These are phyloP conservation scores for Eupsittula cactorum DNA, from an alignment of 2,113 vertebrate species.

Conservation along the genomic window DNA sequence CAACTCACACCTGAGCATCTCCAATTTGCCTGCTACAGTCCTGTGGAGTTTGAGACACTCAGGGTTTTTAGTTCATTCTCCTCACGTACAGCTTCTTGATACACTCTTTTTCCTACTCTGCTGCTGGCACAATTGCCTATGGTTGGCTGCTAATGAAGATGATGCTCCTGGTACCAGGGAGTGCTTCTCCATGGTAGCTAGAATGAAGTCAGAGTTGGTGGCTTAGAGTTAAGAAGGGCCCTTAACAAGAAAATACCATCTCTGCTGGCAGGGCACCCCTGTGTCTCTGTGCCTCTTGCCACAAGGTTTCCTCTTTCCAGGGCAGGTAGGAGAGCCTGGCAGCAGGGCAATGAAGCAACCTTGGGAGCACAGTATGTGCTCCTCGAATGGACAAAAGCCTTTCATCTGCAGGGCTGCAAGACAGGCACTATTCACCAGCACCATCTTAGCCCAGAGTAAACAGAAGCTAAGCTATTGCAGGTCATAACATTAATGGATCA, in stretches of 20 bases:
- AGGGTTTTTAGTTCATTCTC: fast-evolving
- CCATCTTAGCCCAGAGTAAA: neutral
- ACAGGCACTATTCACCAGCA: neutral
- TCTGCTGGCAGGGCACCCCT: fast-evolving
- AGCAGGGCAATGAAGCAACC: neutral
- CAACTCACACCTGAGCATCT: fast-evolving
- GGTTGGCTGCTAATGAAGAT: neutral
- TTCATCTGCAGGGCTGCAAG: neutral
- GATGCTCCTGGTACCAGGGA: neutral
- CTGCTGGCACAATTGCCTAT: neutral
- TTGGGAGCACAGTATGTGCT: neutral
- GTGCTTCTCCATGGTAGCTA: neutral
- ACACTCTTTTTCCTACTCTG: neutral
- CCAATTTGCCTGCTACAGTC: neutral
- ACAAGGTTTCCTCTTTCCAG: neutral
- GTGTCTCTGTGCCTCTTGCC: neutral
- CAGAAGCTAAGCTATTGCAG: neutral
- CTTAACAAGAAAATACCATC: neutral
- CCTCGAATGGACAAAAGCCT: neutral
- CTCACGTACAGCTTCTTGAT: neutral
- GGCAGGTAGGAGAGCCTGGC: neutral
- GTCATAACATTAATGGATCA: neutral
- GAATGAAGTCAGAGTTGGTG: neutral
- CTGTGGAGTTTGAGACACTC: neutral
- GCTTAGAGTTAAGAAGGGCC: neutral